A percentile compares a stretch with the other conserved stretches of the same genome.
Evolutionary conservation across 2,888 invertebrate genomes (phyloP).

Genomic region (Eueremaeus valkanovi): DNA sequence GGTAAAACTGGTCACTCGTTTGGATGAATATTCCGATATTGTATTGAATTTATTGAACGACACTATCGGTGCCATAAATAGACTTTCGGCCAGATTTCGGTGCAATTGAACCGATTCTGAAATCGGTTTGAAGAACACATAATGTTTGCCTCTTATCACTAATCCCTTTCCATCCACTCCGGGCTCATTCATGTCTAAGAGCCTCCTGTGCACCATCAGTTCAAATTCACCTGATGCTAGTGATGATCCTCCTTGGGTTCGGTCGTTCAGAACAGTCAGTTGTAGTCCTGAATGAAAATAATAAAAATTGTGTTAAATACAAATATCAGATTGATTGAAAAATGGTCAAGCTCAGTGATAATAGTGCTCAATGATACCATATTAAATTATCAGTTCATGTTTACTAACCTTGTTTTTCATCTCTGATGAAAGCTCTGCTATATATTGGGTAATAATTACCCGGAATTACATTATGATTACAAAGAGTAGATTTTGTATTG

Average conservation of each 20-base stretch:
- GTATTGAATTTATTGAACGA: conserved; percentile 39
- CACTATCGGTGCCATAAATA: conserved; percentile 43
- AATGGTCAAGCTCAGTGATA: no score
- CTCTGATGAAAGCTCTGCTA: conserved; percentile 68
- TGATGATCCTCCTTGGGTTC: conserved; percentile 77
- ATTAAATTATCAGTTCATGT: no score
- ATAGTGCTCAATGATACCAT: background rate
- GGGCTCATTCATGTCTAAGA: conserved; percentile 82
- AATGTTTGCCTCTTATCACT: conserved; percentile 62
- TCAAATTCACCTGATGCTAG: conserved; percentile 70
- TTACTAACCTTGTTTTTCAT: conserved; percentile 26
- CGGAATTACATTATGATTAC: conserved; percentile 59
- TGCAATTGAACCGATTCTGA: conserved; percentile 35
- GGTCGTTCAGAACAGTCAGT: conserved; percentile 65
- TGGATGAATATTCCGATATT: background rate
- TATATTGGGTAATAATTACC: conserved; percentile 93
- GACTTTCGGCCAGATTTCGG: conserved; percentile 40
- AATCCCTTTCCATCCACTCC: conserved; percentile 63
- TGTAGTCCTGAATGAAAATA: conserved; percentile 37
- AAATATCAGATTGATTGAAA: background rate
- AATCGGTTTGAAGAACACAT: conserved; percentile 41
- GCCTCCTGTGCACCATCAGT: conserved; percentile 78
- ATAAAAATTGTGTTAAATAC: background rate
- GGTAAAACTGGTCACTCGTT: background rate
- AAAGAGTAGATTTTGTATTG: background rate